These are phyloP conservation scores for Leucoma salicis DNA, from an alignment of 2,888 invertebrate species.

Conservation along the genomic window DNA sequence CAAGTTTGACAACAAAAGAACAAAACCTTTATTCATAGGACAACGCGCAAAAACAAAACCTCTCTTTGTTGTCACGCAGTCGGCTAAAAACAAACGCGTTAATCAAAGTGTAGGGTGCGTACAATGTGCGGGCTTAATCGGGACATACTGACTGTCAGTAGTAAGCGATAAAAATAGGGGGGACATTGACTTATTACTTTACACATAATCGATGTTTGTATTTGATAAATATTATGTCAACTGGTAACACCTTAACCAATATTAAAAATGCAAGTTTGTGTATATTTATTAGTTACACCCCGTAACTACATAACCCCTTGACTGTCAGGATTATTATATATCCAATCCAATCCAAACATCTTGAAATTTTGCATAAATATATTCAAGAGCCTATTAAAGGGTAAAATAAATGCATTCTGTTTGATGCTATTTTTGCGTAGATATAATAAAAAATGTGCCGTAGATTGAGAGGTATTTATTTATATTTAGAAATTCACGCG, in stretches of 20 bases:
- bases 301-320: too few species aligned
- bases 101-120: slow-evolving; percentile 29
- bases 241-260: neutral
- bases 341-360: too few species aligned
- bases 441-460: too few species aligned
- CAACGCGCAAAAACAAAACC: slow-evolving; percentile 1
- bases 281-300: too few species aligned
- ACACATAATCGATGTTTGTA: slow-evolving; percentile 1
- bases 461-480: too few species aligned
- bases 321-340: too few species aligned
- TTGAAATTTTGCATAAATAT: too few species aligned
- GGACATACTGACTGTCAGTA: slow-evolving; percentile 23
- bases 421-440: too few species aligned
- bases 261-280: too few species aligned
- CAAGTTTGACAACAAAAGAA: slow-evolving; percentile 3
- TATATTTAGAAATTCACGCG: too few species aligned
- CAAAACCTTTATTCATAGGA: slow-evolving; percentile 1
- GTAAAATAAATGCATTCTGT: too few species aligned
- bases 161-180: slow-evolving; percentile 28
- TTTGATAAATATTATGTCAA: neutral
- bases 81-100: slow-evolving; percentile 28
- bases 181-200: slow-evolving; percentile 8
- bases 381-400: too few species aligned
- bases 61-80: slow-evolving; percentile 6
- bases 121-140: slow-evolving; percentile 29